Percentiles rank a stretch among this genome's conserved stretches.
Evolutionary conservation across 2,888 invertebrate species (phyloP).

Genomic region (Bedellia somnulentella): DNA sequence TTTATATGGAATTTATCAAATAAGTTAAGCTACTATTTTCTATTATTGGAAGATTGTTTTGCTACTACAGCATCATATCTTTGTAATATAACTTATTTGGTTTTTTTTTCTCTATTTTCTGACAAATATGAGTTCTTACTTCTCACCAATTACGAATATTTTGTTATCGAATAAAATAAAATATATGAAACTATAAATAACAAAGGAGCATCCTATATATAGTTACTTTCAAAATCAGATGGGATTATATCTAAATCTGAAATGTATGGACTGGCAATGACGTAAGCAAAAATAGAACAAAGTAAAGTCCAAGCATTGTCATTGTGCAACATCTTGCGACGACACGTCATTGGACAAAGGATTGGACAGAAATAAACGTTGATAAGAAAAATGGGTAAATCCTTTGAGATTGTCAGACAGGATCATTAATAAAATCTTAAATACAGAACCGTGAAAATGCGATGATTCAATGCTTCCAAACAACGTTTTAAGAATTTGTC

Average conservation of each 20-base stretch:
- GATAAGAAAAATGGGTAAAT: constrained; percentile 37
- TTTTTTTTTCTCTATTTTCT: no score
- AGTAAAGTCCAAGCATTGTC: constrained; percentile 27
- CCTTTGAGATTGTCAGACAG: constrained; percentile 30
- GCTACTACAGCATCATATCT: no score
- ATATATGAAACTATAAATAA: no score
- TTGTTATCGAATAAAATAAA: no score
- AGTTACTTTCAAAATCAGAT: no score
- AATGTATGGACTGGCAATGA: constrained; percentile 48
- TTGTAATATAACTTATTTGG: no score
- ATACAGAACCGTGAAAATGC: constrained; percentile 29
- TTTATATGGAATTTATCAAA: no score
- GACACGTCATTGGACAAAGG: constrained; percentile 30
- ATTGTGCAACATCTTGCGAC: constrained; percentile 45
- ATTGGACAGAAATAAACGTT: constrained; percentile 14
- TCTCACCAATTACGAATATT: no score
- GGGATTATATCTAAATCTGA: constrained; percentile 34
- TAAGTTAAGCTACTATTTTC: no score
- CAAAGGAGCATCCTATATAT: no score
- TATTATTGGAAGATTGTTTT: no score
- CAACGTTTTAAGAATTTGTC: constrained; percentile 24
- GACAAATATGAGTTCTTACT: no score
- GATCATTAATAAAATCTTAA: constrained; percentile 49
- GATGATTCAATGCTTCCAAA: constrained; percentile 22
- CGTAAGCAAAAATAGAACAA: constrained; percentile 26